These are phyloP conservation scores for Hemaris fuciformis DNA, from an alignment of 2,888 invertebrate genomes.

Conservation along the genomic window DNA sequence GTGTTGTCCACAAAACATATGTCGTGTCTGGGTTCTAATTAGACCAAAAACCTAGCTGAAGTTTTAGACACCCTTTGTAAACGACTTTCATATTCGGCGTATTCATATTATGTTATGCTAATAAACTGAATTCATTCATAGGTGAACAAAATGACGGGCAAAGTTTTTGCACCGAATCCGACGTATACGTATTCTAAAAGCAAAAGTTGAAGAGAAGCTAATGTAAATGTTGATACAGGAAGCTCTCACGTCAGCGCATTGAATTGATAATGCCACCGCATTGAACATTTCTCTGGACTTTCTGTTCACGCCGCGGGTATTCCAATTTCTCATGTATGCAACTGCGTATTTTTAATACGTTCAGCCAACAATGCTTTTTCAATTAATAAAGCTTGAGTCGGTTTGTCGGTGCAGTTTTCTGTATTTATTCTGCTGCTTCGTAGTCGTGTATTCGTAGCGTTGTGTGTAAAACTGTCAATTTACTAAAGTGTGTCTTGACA, in stretches of 20 bases:
- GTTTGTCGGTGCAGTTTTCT: too few species aligned
- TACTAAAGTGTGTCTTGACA: too few species aligned
- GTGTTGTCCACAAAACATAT: too few species aligned
- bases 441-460: too few species aligned
- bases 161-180: conserved; percentile 14
- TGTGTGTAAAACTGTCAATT: too few species aligned
- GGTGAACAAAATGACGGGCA: conserved; percentile 18
- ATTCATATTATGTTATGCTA: too few species aligned
- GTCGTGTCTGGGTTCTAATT: too few species aligned
- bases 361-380: not conserved
- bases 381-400: too few species aligned
- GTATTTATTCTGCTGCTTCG: too few species aligned
- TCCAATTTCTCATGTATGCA: not conserved
- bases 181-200: conserved; percentile 31
- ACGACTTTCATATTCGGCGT: too few species aligned
- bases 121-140: conserved; percentile 18
- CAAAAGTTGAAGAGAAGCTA: conserved; percentile 50
- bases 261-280: conserved; percentile 50
- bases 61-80: too few species aligned
- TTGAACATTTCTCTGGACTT: not conserved
- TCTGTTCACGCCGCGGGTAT: not conserved
- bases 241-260: conserved; percentile 48
- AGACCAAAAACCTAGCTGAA: too few species aligned
- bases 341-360: not conserved
- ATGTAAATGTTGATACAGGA: conserved; percentile 54